These are phyloP conservation scores for Myotis planiceps DNA, from an alignment of 2,797 vertebrate genomes.

Conservation along the genomic window DNA sequence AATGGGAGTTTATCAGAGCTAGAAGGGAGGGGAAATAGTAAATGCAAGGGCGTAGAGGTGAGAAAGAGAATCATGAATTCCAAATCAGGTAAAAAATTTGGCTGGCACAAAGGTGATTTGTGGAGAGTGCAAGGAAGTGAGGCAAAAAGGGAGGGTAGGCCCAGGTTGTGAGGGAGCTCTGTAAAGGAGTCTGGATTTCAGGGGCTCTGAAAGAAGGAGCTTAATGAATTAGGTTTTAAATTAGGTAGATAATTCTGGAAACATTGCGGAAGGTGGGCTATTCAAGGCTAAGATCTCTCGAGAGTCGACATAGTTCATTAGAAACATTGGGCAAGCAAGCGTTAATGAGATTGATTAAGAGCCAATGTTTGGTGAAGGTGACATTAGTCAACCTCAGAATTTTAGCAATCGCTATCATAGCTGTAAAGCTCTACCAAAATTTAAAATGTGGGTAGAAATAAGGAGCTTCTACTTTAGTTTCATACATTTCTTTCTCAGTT, in stretches of 20 bases:
- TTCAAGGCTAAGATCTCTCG: neutral
- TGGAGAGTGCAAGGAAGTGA: neutral
- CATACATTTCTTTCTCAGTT: conserved; percentile 1
- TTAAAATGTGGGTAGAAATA: neutral
- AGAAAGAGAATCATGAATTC: neutral
- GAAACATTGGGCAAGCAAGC: neutral
- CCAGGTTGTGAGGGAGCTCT: neutral
- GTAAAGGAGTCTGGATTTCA: neutral
- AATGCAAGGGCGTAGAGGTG: neutral
- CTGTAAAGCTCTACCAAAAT: neutral
- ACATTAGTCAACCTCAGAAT: neutral
- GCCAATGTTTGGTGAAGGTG: neutral
- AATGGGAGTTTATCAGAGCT: neutral
- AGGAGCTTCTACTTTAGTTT: neutral
- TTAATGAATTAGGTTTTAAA: neutral
- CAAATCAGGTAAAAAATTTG: neutral
- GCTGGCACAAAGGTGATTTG: neutral
- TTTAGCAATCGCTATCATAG: neutral
- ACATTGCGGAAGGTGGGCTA: neutral
- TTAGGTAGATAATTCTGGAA: neutral
- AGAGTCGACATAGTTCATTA: neutral
- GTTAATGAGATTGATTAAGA: neutral
- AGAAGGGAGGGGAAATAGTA: neutral
- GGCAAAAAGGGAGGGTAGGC: neutral
- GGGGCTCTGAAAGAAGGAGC: neutral